These are phyloP conservation scores for Panulirus ornatus DNA, from an alignment of 1,140 invertebrate species.

Conservation along the genomic window DNA sequence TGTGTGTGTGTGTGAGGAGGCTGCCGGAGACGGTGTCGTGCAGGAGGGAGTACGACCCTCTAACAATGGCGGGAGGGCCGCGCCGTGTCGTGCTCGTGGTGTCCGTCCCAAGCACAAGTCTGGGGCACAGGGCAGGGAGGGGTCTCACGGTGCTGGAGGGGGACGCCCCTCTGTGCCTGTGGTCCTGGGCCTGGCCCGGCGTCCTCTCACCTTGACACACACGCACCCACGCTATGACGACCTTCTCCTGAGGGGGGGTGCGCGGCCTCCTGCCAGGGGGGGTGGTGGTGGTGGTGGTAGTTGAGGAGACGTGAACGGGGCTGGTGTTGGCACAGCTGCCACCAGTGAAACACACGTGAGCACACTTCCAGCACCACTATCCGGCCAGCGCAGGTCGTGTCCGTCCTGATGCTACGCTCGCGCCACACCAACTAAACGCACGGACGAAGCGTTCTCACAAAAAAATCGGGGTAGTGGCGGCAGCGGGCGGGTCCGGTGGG, in stretches of 20 bases:
- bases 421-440: conserved; percentile 50
- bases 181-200: neutral
- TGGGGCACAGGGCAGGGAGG: neutral
- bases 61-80: neutral
- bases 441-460: conserved; percentile 41
- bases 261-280: no score
- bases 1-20: no score
- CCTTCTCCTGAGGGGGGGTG: no score
- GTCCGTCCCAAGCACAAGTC: neutral
- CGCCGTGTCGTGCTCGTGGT: no score
- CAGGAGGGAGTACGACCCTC: neutral
- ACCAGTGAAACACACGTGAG: neutral
- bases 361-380: conserved; percentile 3
- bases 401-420: conserved; percentile 46
- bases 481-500: neutral
- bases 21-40: neutral
- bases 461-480: conserved; percentile 32
- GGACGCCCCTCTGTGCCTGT: neutral
- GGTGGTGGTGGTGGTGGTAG: no score
- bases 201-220: neutral
- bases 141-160: neutral
- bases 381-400: conserved; percentile 18
- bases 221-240: neutral
- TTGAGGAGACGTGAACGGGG: no score
- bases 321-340: no score